Percentiles rank a stretch among this genome's conserved stretches.
These are phyloP conservation scores for Chalcis sispes DNA, from an alignment of 2,888 invertebrate species.

Conservation along the genomic window DNA sequence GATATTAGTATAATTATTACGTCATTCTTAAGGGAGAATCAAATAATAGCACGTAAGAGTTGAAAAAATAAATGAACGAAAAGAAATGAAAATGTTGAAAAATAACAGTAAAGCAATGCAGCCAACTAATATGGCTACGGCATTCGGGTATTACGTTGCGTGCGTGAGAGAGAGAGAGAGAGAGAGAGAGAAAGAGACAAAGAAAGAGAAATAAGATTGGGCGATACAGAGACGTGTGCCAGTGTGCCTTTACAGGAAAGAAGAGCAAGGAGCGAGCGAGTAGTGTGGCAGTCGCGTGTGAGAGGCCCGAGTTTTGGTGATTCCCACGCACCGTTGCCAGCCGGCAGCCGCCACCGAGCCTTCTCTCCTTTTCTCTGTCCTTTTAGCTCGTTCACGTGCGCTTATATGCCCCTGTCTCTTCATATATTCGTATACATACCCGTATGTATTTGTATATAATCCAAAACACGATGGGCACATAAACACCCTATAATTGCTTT, in stretches of 20 bases:
- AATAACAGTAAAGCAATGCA: too few relatives aligned
- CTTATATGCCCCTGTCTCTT: not conserved
- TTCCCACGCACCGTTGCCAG: conserved; percentile 57
- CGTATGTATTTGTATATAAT: not conserved
- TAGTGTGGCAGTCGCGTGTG: conserved; percentile 46
- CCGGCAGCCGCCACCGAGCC: conserved; percentile 25
- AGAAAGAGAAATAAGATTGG: not conserved
- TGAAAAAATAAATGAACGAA: too few relatives aligned
- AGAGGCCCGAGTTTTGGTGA: conserved; percentile 59
- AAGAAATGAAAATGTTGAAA: too few relatives aligned
- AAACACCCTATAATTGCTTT: too few relatives aligned
- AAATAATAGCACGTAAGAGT: too few relatives aligned
- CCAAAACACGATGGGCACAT: too few relatives aligned
- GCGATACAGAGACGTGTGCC: not conserved
- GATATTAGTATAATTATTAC: too few relatives aligned
- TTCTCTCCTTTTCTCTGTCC: not conserved
- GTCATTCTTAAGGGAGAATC: too few relatives aligned
- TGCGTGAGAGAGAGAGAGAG: not conserved
- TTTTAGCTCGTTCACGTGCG: not conserved
- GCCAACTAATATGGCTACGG: too few relatives aligned
- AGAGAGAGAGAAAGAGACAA: not conserved
- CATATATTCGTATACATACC: not conserved
- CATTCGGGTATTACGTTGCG: too few relatives aligned
- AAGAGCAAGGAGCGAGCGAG: conserved; percentile 26
- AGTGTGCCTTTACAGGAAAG: not conserved